A percentile compares a stretch with the other conserved stretches of the same genome.
phyloP scores from a whole-genome alignment of 2,797 vertebrate genomes.

The Cyclopterus lumpus region DNA sequence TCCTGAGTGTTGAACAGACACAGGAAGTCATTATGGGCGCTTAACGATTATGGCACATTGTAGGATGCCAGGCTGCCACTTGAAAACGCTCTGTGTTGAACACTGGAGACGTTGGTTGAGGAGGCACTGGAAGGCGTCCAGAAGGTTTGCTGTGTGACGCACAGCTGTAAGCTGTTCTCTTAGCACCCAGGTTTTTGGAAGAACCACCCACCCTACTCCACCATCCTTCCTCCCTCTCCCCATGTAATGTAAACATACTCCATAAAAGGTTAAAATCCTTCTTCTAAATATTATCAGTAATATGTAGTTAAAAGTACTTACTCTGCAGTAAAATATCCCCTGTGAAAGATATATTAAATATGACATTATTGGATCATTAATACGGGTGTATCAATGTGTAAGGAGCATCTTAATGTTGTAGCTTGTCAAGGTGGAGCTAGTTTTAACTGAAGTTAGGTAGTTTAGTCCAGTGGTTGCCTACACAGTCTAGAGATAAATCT shows the following conservation, averaged over 20 bases:
- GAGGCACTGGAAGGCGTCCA: conserved; percentile 59
- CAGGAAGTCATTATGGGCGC: conserved; percentile 34
- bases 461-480: neutral
- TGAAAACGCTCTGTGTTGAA: conserved; percentile 45
- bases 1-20: conserved; percentile 35
- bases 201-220: conserved; percentile 22
- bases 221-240: neutral
- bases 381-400: neutral
- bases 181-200: conserved; percentile 52
- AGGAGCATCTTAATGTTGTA: neutral
- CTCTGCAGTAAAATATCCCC: neutral
- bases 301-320: neutral
- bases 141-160: conserved; percentile 41
- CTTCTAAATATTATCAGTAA: neutral
- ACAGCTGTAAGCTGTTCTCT: conserved; percentile 61
- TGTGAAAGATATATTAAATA: neutral
- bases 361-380: neutral
- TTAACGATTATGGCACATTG: conserved; percentile 34
- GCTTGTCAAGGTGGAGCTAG: neutral
- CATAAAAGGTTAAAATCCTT: neutral
- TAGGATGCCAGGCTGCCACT: conserved; percentile 45
- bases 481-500: neutral
- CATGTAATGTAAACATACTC: neutral
- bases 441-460: neutral
- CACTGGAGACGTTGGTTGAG: conserved; percentile 36